phyloP scores from a whole-genome alignment of 2,888 invertebrate genomes.

The Apocheima hispidaria region DNA sequence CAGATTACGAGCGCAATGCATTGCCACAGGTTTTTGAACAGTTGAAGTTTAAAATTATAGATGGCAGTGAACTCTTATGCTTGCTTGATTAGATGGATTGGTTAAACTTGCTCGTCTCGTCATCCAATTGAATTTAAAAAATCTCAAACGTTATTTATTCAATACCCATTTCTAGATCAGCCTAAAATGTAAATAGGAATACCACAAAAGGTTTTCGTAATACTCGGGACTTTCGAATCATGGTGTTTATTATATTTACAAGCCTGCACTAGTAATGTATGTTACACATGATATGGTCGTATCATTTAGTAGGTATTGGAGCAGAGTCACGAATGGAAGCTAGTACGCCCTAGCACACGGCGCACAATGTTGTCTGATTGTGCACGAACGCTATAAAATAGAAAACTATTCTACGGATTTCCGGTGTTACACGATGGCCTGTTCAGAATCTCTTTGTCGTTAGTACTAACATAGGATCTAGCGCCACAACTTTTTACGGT shows the following conservation, averaged over 20 bases:
- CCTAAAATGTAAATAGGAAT: background rate
- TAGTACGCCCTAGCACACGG: conserved; percentile 16
- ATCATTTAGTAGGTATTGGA: conserved; percentile 15
- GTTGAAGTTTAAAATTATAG: too few relatives aligned
- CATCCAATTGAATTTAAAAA: too few relatives aligned
- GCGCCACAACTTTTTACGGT: conserved; percentile 3
- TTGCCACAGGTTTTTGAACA: too few relatives aligned
- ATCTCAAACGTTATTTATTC: too few relatives aligned
- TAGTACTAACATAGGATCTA: background rate
- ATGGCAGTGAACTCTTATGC: too few relatives aligned
- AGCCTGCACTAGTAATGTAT: background rate
- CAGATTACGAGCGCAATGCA: too few relatives aligned
- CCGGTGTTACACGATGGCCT: conserved; percentile 30
- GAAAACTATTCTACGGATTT: conserved; percentile 38
- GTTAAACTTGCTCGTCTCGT: too few relatives aligned
- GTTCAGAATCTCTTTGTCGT: background rate
- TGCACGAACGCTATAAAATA: conserved; percentile 46
- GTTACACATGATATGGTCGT: conserved; percentile 9
- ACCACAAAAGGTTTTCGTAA: background rate
- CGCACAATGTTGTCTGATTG: conserved; percentile 43
- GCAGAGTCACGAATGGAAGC: conserved; percentile 29
- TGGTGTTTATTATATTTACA: background rate
- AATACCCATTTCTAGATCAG: too few relatives aligned
- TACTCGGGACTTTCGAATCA: too few relatives aligned
- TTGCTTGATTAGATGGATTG: too few relatives aligned